Evolutionary conservation across 2,888 invertebrate species (phyloP).

Genomic region (Tenthredo amoena): DNA sequence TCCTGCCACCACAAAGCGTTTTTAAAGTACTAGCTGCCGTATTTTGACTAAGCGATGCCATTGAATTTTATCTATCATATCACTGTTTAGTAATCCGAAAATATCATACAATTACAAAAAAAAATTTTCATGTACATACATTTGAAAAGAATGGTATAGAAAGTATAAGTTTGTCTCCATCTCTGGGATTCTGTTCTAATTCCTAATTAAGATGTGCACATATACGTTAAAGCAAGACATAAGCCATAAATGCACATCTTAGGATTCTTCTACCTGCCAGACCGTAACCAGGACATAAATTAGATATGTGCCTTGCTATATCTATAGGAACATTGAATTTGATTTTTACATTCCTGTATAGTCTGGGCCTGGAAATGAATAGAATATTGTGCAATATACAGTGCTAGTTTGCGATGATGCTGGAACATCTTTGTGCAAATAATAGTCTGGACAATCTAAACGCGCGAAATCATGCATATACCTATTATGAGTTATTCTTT

Average conservation of each 20-base stretch:
- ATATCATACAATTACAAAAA: background rate
- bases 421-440: background rate
- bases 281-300: background rate
- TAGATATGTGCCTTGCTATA: background rate
- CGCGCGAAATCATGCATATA: background rate
- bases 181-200: background rate
- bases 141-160: background rate
- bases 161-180: background rate
- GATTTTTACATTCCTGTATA: too few species aligned
- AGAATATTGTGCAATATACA: constrained; percentile 11
- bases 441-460: background rate
- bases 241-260: background rate
- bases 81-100: background rate
- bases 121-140: background rate
- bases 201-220: background rate
- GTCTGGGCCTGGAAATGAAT: background rate
- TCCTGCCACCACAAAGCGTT: constrained; percentile 33
- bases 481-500: too few species aligned
- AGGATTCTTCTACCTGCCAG: background rate
- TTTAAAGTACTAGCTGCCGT: constrained; percentile 16
- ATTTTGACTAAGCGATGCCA: constrained; percentile 7
- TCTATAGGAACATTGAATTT: background rate
- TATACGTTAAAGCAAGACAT: background rate
- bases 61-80: background rate
- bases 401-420: constrained; percentile 18